Conservation (phyloP, 2,113 vertebrate genomes). For the Emydocephalus ijimae region DNA sequence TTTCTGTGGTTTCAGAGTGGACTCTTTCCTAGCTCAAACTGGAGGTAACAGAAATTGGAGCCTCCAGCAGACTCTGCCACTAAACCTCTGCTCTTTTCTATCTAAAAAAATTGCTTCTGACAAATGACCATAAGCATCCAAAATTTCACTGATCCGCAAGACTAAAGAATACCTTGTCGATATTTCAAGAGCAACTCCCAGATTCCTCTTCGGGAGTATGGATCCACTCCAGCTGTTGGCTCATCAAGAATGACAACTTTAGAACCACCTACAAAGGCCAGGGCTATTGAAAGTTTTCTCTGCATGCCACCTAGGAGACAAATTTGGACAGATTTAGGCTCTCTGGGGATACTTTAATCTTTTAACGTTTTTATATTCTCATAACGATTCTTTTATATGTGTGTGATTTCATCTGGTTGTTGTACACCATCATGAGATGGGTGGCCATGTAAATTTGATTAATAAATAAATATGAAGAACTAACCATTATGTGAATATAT, state of each 20-base stretch:
- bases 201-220: slow-evolving; percentile 93
- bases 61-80: background rate
- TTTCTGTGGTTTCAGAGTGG: background rate
- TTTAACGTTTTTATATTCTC: background rate
- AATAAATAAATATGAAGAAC: background rate
- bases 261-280: slow-evolving; percentile 97
- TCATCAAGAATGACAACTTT: slow-evolving; percentile 98
- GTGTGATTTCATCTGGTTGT: background rate
- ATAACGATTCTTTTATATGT: background rate
- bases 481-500: background rate
- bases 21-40: background rate
- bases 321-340: background rate
- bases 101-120: background rate
- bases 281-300: slow-evolving; percentile 93
- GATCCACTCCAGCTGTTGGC: slow-evolving; percentile 95
- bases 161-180: slow-evolving; percentile 77
- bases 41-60: background rate
- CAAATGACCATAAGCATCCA: background rate
- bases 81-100: background rate
- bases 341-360: background rate
- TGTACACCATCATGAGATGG: background rate
- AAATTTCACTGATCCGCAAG: background rate
- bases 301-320: slow-evolving; percentile 88
- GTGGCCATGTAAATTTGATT: background rate
- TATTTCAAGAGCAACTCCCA: slow-evolving; percentile 96